These are phyloP conservation scores for Bellardia pandia DNA, from an alignment of 2,888 invertebrate genomes.

Conservation along the genomic window DNA sequence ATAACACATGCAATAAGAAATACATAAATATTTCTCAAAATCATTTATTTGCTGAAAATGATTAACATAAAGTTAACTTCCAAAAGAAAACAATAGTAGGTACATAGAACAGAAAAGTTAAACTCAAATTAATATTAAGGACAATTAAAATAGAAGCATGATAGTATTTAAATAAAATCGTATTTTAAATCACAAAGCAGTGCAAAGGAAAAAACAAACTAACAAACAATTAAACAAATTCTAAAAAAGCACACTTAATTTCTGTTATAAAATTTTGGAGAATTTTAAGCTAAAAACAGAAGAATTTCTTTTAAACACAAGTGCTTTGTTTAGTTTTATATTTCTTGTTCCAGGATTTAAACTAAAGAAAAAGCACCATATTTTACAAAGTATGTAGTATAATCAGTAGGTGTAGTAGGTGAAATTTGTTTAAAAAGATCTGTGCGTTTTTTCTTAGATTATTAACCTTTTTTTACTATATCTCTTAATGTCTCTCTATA, in stretches of 20 bases:
- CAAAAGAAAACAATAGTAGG: constrained; percentile 19
- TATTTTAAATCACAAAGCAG: constrained; percentile 67
- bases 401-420: constrained; percentile 2
- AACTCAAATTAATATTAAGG: constrained; percentile 9
- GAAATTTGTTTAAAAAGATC: constrained; percentile 6
- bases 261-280: constrained; percentile 9
- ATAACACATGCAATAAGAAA: constrained; percentile 56
- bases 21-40: constrained; percentile 15
- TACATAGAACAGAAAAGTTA: constrained; percentile 3
- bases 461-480: neutral
- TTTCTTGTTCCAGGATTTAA: neutral
- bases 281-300: constrained; percentile 3
- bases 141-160: constrained; percentile 31
- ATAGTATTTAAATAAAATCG: constrained; percentile 54
- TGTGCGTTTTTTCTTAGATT: constrained; percentile 48
- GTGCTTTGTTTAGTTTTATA: constrained; percentile 29
- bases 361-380: constrained; percentile 65
- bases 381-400: constrained; percentile 44
- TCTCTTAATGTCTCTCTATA: constrained; percentile 9
- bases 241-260: constrained; percentile 54
- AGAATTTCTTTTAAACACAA: constrained; percentile 43
- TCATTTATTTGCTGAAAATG: constrained; percentile 11
- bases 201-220: constrained; percentile 45
- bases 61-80: constrained; percentile 8
- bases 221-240: neutral